These are phyloP conservation scores for Procambarus clarkii DNA, from an alignment of 1,140 invertebrate species.

Conservation along the genomic window DNA sequence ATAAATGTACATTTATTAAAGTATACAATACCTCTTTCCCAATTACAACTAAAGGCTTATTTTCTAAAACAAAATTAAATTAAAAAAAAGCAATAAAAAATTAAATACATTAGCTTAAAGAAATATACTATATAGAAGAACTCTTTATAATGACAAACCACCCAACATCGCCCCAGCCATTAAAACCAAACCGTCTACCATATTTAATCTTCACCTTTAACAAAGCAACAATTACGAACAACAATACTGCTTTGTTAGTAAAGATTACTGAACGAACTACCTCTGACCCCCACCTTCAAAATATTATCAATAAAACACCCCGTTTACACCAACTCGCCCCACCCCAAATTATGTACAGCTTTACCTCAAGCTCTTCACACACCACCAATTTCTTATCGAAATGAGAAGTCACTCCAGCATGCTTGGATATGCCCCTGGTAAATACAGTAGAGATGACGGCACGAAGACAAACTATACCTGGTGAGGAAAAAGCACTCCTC, in stretches of 20 bases:
- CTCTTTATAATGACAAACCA: too few species aligned
- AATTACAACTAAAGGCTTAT: too few species aligned
- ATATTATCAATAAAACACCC: not conserved
- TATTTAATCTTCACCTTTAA: not conserved
- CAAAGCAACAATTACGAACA: not conserved
- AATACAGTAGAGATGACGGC: conserved; percentile 25
- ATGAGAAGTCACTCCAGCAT: not conserved
- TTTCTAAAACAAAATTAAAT: too few species aligned
- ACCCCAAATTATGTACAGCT: not conserved
- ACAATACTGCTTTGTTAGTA: not conserved
- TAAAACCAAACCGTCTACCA: not conserved
- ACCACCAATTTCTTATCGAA: not conserved
- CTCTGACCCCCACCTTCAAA: not conserved
- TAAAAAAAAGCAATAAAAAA: too few species aligned
- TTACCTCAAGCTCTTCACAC: not conserved
- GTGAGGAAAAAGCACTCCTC: conserved; percentile 97
- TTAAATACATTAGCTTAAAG: too few species aligned
- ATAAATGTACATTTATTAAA: too few species aligned
- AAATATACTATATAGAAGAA: too few species aligned
- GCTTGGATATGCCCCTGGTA: not conserved
- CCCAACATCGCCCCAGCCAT: not conserved
- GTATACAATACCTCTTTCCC: too few species aligned
- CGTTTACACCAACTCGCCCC: not conserved
- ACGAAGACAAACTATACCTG: conserved; percentile 80
- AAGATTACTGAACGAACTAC: not conserved